Evolutionary conservation across 2,113 vertebrate genomes (phyloP).

Genomic region (Heliornis fulica): DNA sequence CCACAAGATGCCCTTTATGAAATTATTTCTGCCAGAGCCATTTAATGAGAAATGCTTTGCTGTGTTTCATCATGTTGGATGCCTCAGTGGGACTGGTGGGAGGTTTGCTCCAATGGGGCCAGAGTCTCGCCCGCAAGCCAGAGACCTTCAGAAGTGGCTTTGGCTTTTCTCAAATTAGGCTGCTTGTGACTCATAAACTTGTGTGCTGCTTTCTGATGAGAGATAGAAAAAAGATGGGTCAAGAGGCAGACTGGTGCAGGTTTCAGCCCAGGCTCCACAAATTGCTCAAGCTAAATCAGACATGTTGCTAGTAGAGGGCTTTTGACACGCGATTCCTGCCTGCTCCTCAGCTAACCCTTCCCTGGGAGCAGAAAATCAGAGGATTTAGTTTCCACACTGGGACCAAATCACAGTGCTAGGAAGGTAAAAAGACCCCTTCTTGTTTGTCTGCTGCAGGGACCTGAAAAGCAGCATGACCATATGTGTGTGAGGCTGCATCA

Average conservation of each 20-base stretch:
- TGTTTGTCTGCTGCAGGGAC: not conserved
- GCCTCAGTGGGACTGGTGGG: fast-evolving
- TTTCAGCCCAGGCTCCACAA: not conserved
- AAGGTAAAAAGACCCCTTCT: not conserved
- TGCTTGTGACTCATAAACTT: conserved; percentile 21
- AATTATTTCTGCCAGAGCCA: fast-evolving
- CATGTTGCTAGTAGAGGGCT: not conserved
- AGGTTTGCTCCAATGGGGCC: not conserved
- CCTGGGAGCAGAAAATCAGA: not conserved
- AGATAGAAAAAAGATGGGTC: not conserved
- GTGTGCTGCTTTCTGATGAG: not conserved
- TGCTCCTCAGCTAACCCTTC: not conserved
- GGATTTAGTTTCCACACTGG: not conserved
- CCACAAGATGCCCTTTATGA: not conserved
- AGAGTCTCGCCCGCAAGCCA: not conserved
- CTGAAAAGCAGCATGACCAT: not conserved
- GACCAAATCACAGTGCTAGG: not conserved
- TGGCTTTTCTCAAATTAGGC: not conserved
- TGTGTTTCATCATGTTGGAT: not conserved
- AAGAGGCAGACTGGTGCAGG: not conserved
- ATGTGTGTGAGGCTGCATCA: not conserved
- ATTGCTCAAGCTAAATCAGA: not conserved
- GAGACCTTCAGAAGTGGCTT: not conserved
- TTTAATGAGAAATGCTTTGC: not conserved
- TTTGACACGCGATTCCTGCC: not conserved